Conservation (phyloP, 2,113 vertebrate genomes). For the Elachura formosa region DNA sequence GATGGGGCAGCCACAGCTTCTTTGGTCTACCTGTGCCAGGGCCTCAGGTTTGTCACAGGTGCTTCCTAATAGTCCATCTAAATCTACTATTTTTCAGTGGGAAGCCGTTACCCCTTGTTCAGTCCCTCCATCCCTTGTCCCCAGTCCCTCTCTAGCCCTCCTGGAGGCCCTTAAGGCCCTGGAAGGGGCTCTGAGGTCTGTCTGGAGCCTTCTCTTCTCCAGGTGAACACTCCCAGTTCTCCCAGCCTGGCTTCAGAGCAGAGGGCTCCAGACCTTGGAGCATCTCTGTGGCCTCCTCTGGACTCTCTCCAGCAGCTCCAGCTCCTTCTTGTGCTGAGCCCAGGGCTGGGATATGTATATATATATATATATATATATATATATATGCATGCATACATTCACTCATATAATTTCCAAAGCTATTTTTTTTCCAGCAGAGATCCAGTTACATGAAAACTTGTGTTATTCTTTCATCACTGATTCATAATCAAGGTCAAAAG, state of each 20-base stretch:
- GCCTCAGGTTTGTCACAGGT: background rate
- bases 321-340: fast-evolving
- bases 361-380: fast-evolving
- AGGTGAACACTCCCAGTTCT: background rate
- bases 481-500: background rate
- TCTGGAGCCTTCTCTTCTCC: background rate
- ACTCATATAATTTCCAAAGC: background rate
- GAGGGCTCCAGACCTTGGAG: background rate
- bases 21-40: background rate
- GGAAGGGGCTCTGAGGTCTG: background rate
- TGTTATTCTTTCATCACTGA: background rate
- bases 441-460: background rate
- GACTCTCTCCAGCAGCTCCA: background rate
- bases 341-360: background rate
- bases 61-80: too few relatives aligned
- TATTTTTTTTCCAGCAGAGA: background rate
- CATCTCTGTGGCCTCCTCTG: background rate
- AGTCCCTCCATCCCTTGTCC: background rate
- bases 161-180: background rate
- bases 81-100: background rate
- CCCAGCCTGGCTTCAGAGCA: background rate
- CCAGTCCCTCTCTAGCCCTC: background rate
- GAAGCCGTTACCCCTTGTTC: background rate
- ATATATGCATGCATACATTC: background rate
- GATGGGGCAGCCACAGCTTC: background rate